Percentiles rank a stretch among this genome's conserved stretches.
Conservation (phyloP, 2,888 invertebrate species). For the Eupeodes luniger region DNA sequence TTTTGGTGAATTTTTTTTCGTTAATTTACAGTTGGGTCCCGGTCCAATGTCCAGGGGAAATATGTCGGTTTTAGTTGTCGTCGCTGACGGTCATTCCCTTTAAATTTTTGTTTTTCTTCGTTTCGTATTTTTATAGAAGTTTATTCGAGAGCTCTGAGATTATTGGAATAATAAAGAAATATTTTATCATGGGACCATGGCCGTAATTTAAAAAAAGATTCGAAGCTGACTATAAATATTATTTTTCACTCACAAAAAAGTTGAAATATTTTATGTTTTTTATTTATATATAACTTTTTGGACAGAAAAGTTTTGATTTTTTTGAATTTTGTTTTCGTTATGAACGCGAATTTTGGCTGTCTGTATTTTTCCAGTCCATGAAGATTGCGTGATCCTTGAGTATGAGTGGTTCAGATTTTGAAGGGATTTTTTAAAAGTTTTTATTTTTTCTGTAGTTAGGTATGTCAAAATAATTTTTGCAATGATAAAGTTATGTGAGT, state of each 20-base stretch:
- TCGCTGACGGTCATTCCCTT: slow-evolving; percentile 71
- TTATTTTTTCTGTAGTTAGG: too few relatives aligned
- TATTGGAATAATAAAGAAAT: slow-evolving; percentile 77
- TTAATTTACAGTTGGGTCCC: slow-evolving; percentile 73
- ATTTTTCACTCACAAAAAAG: neutral
- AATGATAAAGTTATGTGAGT: too few relatives aligned
- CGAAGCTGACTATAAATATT: slow-evolving; percentile 17
- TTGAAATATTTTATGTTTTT: neutral
- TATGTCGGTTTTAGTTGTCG: slow-evolving; percentile 71
- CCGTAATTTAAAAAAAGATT: slow-evolving; percentile 54
- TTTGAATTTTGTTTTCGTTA: neutral
- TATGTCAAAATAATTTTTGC: too few relatives aligned
- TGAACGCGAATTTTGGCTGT: neutral
- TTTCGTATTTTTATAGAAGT: slow-evolving; percentile 5
- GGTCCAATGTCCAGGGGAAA: slow-evolving; percentile 32
- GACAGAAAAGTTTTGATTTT: slow-evolving; percentile 16
- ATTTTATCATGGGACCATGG: slow-evolving; percentile 70
- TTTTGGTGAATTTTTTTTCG: slow-evolving; percentile 65
- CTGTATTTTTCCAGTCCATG: too few relatives aligned
- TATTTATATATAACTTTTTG: neutral
- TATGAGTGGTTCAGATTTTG: neutral
- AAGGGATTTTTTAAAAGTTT: neutral
- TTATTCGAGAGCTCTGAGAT: slow-evolving; percentile 40
- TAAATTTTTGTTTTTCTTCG: slow-evolving; percentile 26
- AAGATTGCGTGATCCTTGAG: neutral